Percentiles rank a stretch among this genome's conserved stretches.
These are phyloP conservation scores for Colletes collaris DNA, from an alignment of 2,888 invertebrate species.

Conservation along the genomic window DNA sequence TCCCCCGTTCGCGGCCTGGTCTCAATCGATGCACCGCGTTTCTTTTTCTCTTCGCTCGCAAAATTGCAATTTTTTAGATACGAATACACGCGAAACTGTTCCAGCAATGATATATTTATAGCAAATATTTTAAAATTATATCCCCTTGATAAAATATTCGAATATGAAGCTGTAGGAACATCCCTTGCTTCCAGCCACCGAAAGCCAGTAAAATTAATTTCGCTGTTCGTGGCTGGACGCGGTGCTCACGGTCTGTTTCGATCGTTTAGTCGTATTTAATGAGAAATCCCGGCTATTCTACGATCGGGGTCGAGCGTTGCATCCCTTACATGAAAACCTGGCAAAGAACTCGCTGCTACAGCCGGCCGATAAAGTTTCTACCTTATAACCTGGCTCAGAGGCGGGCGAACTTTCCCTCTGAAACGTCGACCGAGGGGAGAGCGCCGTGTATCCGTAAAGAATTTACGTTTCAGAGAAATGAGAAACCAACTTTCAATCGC, in stretches of 20 bases:
- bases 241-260: slow-evolving; percentile 45
- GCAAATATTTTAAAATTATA: no score
- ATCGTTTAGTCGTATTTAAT: slow-evolving; percentile 63
- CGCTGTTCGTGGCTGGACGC: not conserved
- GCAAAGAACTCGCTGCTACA: slow-evolving; percentile 28
- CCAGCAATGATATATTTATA: no score
- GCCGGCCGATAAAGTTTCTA: slow-evolving; percentile 30
- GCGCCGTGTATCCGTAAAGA: slow-evolving; percentile 4
- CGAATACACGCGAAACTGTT: no score
- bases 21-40: not conserved
- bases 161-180: no score
- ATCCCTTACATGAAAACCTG: slow-evolving; percentile 32
- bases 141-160: no score
- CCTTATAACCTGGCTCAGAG: slow-evolving; percentile 23
- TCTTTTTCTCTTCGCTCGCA: no score
- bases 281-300: slow-evolving; percentile 53
- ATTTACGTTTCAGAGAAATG: slow-evolving; percentile 24
- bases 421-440: slow-evolving; percentile 10
- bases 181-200: slow-evolving; percentile 24
- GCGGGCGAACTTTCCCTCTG: slow-evolving; percentile 25
- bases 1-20: slow-evolving; percentile 29
- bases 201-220: slow-evolving; percentile 25
- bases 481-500: slow-evolving; percentile 12
- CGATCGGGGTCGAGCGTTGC: slow-evolving; percentile 32
- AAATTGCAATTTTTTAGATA: no score